These are phyloP conservation scores for Andrena chrysosceles DNA, from an alignment of 2,888 invertebrate genomes.

Conservation along the genomic window DNA sequence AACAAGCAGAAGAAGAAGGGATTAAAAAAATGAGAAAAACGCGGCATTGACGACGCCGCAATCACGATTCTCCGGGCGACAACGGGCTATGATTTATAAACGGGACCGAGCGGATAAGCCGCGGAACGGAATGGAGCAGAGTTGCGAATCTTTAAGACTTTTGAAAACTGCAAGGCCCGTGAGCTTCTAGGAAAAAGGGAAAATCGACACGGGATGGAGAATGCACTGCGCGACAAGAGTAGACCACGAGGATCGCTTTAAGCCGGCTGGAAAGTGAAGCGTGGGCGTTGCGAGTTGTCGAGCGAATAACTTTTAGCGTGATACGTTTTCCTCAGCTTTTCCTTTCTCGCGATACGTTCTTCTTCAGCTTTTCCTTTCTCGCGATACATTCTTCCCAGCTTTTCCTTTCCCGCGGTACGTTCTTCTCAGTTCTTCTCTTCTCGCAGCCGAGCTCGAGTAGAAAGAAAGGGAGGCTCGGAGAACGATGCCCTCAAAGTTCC, in stretches of 20 bases:
- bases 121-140: neutral
- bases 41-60: neutral
- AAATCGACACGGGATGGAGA: slow-evolving; percentile 17
- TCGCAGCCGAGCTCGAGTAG: slow-evolving; percentile 2
- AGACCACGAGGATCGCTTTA: slow-evolving; percentile 35
- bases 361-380: slow-evolving; percentile 3
- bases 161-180: slow-evolving; percentile 11
- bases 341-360: neutral
- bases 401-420: slow-evolving; percentile 43
- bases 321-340: slow-evolving; percentile 64
- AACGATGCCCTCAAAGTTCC: slow-evolving; percentile 39
- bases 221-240: slow-evolving; percentile 53
- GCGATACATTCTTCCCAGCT: slow-evolving; percentile 1
- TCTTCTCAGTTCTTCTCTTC: slow-evolving; percentile 39
- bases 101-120: neutral
- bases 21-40: neutral
- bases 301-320: slow-evolving; percentile 65
- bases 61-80: neutral
- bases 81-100: slow-evolving; percentile 8
- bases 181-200: neutral
- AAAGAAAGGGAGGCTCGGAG: slow-evolving; percentile 21
- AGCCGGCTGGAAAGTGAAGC: slow-evolving; percentile 56
- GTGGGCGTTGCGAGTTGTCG: slow-evolving; percentile 54
- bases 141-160: neutral
- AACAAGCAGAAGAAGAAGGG: neutral